These are phyloP conservation scores for Sebastes reedi DNA, from an alignment of 2,797 vertebrate species.

Conservation along the genomic window DNA sequence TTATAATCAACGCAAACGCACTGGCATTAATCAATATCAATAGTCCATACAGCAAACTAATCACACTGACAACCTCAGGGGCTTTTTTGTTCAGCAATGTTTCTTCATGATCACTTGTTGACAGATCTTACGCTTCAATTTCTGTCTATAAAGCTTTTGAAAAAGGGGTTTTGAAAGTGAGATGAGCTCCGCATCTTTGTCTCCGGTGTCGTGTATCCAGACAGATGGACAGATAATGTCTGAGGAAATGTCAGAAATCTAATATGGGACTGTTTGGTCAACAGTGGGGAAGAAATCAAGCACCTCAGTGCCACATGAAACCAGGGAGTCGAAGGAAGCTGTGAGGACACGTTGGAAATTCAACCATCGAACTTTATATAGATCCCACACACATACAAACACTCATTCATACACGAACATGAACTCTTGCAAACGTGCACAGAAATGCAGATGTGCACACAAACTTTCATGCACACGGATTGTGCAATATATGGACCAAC, in stretches of 20 bases:
- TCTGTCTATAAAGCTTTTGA: constrained; percentile 12
- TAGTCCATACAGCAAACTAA: background rate
- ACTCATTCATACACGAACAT: constrained; percentile 2
- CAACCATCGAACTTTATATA: constrained; percentile 6
- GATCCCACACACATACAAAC: background rate
- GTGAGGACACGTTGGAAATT: constrained; percentile 50
- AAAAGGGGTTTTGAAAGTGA: constrained; percentile 9
- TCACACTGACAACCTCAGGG: background rate
- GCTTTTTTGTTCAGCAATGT: background rate
- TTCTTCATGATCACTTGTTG: constrained; percentile 3
- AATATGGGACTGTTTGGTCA: constrained; percentile 80
- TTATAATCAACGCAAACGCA: background rate
- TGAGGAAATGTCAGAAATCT: constrained; percentile 70
- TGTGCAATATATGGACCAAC: constrained; percentile 36
- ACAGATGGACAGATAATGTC: constrained; percentile 63
- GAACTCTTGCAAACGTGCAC: constrained; percentile 11
- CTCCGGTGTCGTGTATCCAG: constrained; percentile 60
- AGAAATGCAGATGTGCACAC: constrained; percentile 7
- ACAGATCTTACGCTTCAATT: constrained; percentile 7
- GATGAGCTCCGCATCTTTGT: constrained; percentile 22
- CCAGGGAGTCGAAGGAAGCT: constrained; percentile 28
- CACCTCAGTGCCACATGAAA: constrained; percentile 60
- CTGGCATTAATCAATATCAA: background rate
- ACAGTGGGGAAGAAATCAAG: constrained; percentile 72
- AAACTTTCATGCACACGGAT: background rate